phyloP scores from a whole-genome alignment of 2,113 vertebrate species.

The Arothron firmamentum region DNA sequence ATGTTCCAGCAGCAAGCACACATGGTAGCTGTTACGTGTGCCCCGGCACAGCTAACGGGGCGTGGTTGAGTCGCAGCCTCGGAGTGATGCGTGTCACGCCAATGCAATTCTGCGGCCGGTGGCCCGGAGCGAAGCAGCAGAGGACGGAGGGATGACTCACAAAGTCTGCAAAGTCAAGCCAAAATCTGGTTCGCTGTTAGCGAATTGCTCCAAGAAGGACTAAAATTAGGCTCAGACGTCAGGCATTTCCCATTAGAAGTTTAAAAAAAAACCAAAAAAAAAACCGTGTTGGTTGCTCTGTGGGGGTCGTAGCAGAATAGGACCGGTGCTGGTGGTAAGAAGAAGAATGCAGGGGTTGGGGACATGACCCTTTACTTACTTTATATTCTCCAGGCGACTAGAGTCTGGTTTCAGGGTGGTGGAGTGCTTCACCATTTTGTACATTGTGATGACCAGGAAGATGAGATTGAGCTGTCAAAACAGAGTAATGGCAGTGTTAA shows the following conservation, averaged over 20 bases:
- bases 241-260: conserved; percentile 10
- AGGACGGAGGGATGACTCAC: conserved; percentile 39
- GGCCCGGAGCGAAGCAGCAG: conserved; percentile 53
- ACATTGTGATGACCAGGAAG: conserved; percentile 99
- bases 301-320: conserved; percentile 17
- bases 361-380: conserved; percentile 83
- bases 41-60: conserved; percentile 19
- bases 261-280: conserved; percentile 12
- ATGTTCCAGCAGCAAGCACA: conserved; percentile 48
- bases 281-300: conserved; percentile 18
- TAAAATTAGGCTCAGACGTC: neutral
- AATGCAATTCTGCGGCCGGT: conserved; percentile 49
- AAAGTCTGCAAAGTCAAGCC: conserved; percentile 22
- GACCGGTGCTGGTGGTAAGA: conserved; percentile 29
- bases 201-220: neutral
- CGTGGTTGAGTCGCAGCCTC: conserved; percentile 31
- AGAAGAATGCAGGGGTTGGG: conserved; percentile 48
- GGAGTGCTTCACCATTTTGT: conserved; percentile 99
- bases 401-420: conserved; percentile 99
- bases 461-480: conserved; percentile 97
- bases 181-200: conserved; percentile 4
- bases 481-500: conserved; percentile 75
- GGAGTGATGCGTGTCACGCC: conserved; percentile 47
- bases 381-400: conserved; percentile 99
- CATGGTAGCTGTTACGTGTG: conserved; percentile 46